These are phyloP conservation scores for Xanthorhoe designata DNA, from an alignment of 2,888 invertebrate genomes.

Conservation along the genomic window DNA sequence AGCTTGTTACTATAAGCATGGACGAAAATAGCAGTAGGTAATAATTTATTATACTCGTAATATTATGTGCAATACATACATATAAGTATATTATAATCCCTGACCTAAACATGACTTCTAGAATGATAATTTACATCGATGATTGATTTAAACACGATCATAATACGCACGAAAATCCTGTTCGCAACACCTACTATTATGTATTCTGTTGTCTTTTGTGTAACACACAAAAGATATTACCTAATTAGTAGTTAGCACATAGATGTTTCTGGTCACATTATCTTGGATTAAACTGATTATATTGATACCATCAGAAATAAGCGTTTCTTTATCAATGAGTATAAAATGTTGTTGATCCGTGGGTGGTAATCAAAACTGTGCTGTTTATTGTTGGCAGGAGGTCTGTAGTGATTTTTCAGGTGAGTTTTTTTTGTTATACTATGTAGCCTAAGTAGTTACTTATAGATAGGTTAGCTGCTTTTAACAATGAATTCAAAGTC, in stretches of 20 bases:
- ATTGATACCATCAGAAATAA: background rate
- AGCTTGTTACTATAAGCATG: too few relatives aligned
- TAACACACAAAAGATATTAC: background rate
- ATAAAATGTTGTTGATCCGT: background rate
- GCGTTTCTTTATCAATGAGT: background rate
- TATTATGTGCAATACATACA: too few relatives aligned
- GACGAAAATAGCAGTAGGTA: too few relatives aligned
- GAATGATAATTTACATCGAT: background rate
- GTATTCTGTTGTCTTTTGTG: too few relatives aligned
- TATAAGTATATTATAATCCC: background rate
- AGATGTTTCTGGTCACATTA: constrained; percentile 2
- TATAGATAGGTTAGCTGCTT: too few relatives aligned
- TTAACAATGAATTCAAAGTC: too few relatives aligned
- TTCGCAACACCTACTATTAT: background rate
- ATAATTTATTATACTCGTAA: too few relatives aligned
- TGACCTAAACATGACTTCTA: background rate
- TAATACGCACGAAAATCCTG: background rate
- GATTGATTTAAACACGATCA: background rate
- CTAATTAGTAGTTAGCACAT: background rate
- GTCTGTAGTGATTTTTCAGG: background rate
- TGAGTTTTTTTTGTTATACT: background rate
- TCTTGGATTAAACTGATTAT: constrained; percentile 6
- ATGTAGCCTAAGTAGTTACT: too few relatives aligned
- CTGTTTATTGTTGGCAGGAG: background rate
- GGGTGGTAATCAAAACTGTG: background rate